Evolutionary conservation across 2,113 vertebrate species (phyloP).

Genomic region (Pachyramphus minor): DNA sequence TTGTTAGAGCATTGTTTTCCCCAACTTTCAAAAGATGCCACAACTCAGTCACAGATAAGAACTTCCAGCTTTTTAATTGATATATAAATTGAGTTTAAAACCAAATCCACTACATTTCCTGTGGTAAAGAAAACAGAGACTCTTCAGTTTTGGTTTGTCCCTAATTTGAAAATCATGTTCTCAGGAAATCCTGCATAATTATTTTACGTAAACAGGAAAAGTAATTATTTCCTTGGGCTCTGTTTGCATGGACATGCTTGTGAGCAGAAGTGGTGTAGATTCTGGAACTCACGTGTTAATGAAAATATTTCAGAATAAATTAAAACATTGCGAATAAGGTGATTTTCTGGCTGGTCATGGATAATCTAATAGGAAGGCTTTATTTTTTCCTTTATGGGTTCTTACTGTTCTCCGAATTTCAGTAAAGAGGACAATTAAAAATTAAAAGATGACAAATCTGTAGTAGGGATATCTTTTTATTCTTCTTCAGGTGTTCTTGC

Average conservation of each 20-base stretch:
- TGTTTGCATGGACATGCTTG: neutral
- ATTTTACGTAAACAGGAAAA: conserved; percentile 69
- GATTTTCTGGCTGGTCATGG: neutral
- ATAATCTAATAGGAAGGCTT: neutral
- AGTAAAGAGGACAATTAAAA: neutral
- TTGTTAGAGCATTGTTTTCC: conserved; percentile 45
- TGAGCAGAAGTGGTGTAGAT: neutral
- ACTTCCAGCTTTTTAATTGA: conserved; percentile 52
- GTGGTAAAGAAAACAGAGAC: conserved; percentile 53
- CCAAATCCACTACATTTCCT: conserved; percentile 63
- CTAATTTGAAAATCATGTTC: conserved; percentile 72
- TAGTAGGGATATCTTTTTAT: neutral
- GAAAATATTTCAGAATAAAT: neutral
- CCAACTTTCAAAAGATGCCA: conserved; percentile 30
- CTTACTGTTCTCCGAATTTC: neutral
- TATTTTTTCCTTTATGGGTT: neutral
- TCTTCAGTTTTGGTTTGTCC: conserved; percentile 63
- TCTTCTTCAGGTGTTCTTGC: conserved; percentile 15
- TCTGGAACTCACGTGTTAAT: neutral
- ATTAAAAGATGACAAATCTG: neutral
- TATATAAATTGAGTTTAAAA: conserved; percentile 57
- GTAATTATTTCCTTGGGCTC: conserved; percentile 64
- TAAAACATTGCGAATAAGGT: conserved; percentile 20
- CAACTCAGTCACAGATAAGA: conserved; percentile 50
- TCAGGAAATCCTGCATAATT: conserved; percentile 65